Evolutionary conservation across 2,797 vertebrate genomes (phyloP), one percentile per base, ranked within the genome.

Genomic region (Xiphophorus birchmanni): DNA sequence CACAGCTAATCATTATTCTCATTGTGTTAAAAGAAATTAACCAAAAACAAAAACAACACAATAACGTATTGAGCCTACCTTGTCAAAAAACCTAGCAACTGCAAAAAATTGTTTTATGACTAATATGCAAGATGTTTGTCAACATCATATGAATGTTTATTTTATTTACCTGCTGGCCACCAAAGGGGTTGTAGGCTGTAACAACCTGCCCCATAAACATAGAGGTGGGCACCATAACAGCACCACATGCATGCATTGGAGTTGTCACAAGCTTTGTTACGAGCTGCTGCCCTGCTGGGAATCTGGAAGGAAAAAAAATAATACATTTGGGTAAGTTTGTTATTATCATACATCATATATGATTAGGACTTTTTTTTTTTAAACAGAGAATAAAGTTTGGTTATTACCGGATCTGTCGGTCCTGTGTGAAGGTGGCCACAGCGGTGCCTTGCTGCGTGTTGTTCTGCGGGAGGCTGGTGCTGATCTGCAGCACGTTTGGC

Each of bases 191-290:
- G 85, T 98, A 99, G 10, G 98, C 97, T 0, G 98, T 98, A 87
- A 99, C 97, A 90, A 99, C 98, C 90, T 98, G 98, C 23, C 99
- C 97, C 99, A 99, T 99, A 44, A 99, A 97, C 98, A 99, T 99
- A 32, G 98, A 98, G 44, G 98, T 98, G n/a, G 99, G 99, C 75
- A 99, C 98, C 99, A 99, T 98, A 52, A 99, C 98, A 0, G 98
- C 95, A 40, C 98, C 96, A 80, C 98, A 99, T 0, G 97, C 96
- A 71, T 86, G 84, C 88, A 99, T 97, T 2, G 98, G 99, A 60
- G 98, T 97, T 0, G 97, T 98, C 86, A 99, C 97, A 52, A 99
- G 95, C 93, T 99, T 99, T 54, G 98, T 99, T 89, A 99, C 97
- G 79, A 99, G 96, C 40, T 99, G 98, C 89, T 99, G 99, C 82